Percentiles rank a stretch among this genome's conserved stretches.
phyloP scores from a whole-genome alignment of 2,888 invertebrate genomes.

The Ryuthela nishihirai region DNA sequence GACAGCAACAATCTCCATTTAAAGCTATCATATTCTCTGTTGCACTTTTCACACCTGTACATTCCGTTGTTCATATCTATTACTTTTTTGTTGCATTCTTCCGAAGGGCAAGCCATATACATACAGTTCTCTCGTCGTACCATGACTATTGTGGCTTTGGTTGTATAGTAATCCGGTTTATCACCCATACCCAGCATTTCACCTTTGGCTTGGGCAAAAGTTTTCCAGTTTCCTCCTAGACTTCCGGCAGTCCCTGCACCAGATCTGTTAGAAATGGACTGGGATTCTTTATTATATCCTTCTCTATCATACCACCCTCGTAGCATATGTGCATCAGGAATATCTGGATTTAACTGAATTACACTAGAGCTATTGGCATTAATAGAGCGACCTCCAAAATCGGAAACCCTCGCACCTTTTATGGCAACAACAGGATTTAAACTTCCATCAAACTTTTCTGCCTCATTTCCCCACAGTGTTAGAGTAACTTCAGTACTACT shows the following conservation, averaged over 20 bases:
- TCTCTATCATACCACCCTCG: constrained; percentile 84
- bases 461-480: constrained; percentile 85
- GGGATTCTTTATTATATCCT: constrained; percentile 52
- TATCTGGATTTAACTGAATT: constrained; percentile 80
- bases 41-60: constrained; percentile 94
- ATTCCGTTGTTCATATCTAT: constrained; percentile 80
- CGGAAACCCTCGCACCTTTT: constrained; percentile 77
- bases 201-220: constrained; percentile 68
- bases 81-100: constrained; percentile 92
- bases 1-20: constrained; percentile 77
- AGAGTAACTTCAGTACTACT: constrained; percentile 70
- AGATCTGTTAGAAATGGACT: constrained; percentile 49
- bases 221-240: constrained; percentile 59
- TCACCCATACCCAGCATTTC: constrained; percentile 64
- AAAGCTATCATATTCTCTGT: constrained; percentile 74
- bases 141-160: constrained; percentile 72
- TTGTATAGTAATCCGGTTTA: constrained; percentile 74
- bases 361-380: constrained; percentile 48
- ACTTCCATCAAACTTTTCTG: constrained; percentile 74
- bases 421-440: constrained; percentile 76
- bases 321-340: constrained; percentile 76
- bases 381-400: constrained; percentile 65
- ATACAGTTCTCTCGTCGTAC: constrained; percentile 76
- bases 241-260: constrained; percentile 5
- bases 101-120: constrained; percentile 86